Conservation (phyloP, 92 coral and sea anemone genomes). For the Epizoanthus illoricatus region DNA sequence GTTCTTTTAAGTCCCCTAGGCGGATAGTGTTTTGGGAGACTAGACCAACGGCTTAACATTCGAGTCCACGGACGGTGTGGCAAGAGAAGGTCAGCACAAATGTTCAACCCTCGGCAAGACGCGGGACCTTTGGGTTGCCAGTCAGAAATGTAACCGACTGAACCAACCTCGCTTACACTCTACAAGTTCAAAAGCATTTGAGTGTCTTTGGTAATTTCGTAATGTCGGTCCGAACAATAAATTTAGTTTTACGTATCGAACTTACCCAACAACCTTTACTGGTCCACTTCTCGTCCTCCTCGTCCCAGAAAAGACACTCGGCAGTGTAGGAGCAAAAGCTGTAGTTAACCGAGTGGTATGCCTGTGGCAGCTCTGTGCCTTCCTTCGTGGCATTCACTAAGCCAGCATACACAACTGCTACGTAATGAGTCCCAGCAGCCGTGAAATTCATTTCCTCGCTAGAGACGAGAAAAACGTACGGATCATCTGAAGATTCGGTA, state of each 20-base stretch:
- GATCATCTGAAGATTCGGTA: slow-evolving; percentile 33
- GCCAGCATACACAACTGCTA: slow-evolving; percentile 39
- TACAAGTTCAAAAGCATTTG: no score
- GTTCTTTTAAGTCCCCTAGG: no score
- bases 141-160: no score
- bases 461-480: slow-evolving; percentile 25
- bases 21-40: no score
- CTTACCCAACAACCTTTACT: slow-evolving; percentile 49
- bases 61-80: no score
- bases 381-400: background rate
- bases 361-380: background rate
- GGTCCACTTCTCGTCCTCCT: slow-evolving; percentile 32
- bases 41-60: no score
- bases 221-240: no score
- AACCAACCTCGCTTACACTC: no score
- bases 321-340: slow-evolving; percentile 22
- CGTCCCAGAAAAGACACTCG: slow-evolving; percentile 47
- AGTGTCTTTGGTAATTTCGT: no score
- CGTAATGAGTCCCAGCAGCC: slow-evolving; percentile 42
- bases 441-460: slow-evolving; percentile 39
- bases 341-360: slow-evolving; percentile 6
- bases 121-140: no score
- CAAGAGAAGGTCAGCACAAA: no score
- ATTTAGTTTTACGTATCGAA: background rate
- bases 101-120: no score